Evolutionary conservation across 64 coral and sea anemone species (phyloP), one percentile per base, ranked within the genome.

Genomic region (Dendronephthya gigantea): DNA sequence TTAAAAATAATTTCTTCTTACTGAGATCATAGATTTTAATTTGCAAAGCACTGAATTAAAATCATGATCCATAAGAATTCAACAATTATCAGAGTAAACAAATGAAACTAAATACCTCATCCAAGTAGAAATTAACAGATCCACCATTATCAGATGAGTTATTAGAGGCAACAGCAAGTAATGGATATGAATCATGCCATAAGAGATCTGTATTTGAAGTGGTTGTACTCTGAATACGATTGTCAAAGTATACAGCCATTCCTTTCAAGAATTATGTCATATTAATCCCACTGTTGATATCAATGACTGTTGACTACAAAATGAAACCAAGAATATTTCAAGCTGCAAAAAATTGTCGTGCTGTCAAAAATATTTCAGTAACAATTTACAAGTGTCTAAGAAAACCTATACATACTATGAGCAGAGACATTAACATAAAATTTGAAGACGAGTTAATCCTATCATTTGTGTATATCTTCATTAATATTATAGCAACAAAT

Each of bases 231-330:
- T 79, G 72, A 19, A 79, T 79, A 9, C 72, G 19, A 29, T 79
- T 79, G 37, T 79, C 72, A 79, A 79, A 79, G 36, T 79, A 79
- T 22, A 79, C 72, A 28, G 72, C 72, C 72, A 79, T 79, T 79
- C 36, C 72, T 39, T 79, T 4, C 10, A 33, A 79, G 36, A 79
- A 3, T 79, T 34, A 66, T n/a, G 58, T 66, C 58, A 66, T 30
- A 6, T 66, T 66, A 15, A 66, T 7, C 19, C 58, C 2, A 17
- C 58, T 17, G 29, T 66, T 66, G 22, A 5, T 15, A n/a, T 66
- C 6, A 66, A 66, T n/a, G 22, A 8, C 58, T 17, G 6, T 2
- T 66, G 58, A 22, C 19, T n/a, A 66, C n/a, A n/a, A n/a, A n/a
- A n/a, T n/a, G n/a, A n/a, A n/a, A n/a, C n/a, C n/a, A n/a, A n/a